A percentile compares a stretch with the other conserved stretches of the same genome.
Conservation (phyloP, 2,113 vertebrate genomes). For the Neolamprologus caudopunctatus region DNA sequence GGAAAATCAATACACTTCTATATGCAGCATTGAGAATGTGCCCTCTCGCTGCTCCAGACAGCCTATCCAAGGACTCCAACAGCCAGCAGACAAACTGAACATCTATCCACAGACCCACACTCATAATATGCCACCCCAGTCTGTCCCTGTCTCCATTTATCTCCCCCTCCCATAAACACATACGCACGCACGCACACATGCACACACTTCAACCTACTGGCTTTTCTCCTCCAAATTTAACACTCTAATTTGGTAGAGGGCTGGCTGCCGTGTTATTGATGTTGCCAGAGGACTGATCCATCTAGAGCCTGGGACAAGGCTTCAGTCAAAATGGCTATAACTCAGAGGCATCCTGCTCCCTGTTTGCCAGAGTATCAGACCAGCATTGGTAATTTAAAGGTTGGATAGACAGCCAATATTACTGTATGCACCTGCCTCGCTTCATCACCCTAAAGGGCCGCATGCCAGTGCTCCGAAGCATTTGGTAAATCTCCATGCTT, state of each 20-base stretch:
- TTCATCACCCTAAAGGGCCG: background rate
- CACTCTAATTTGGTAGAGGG: slow-evolving; percentile 45
- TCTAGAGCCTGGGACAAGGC: slow-evolving; percentile 44
- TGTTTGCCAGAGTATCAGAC: slow-evolving; percentile 21
- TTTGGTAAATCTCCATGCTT: background rate
- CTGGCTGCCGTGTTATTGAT: slow-evolving; percentile 54
- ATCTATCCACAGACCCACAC: slow-evolving; percentile 35
- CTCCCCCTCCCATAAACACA: background rate
- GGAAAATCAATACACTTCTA: slow-evolving; percentile 61
- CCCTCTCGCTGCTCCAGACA: slow-evolving; percentile 17
- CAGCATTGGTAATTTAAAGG: slow-evolving; percentile 36
- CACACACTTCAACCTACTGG: background rate
- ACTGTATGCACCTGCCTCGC: slow-evolving; percentile 7
- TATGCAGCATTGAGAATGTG: slow-evolving; percentile 33
- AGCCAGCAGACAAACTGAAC: slow-evolving; percentile 32
- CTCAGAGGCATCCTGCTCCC: slow-evolving; percentile 25
- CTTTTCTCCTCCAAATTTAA: slow-evolving; percentile 47
- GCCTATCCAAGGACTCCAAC: slow-evolving; percentile 34
- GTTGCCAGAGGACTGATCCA: slow-evolving; percentile 51
- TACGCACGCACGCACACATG: background rate
- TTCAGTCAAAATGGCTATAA: slow-evolving; percentile 47
- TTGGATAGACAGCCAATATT: slow-evolving; percentile 9
- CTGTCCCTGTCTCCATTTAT: slow-evolving; percentile 23
- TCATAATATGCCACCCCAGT: slow-evolving; percentile 30
- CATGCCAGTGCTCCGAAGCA: background rate